These are phyloP conservation scores for Scelioninae gen. 1 DNA, from an alignment of 2,888 invertebrate species.

Conservation along the genomic window DNA sequence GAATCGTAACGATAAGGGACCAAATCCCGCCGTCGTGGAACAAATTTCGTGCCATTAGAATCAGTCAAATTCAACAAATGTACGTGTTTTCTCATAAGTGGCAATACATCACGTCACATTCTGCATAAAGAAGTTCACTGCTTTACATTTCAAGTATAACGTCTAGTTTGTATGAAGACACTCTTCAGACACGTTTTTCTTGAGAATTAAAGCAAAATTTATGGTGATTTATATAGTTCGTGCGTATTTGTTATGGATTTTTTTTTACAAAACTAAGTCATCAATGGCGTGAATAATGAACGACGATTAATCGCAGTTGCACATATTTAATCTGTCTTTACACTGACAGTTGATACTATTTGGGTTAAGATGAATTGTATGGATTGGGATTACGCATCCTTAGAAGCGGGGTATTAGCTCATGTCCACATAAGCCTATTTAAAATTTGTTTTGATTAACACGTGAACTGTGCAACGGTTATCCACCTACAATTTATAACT, in stretches of 20 bases:
- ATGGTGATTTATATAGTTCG: conserved; percentile 42
- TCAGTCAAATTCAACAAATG: conserved; percentile 68
- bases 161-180: conserved; percentile 46
- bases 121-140: conserved; percentile 59
- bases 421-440: conserved; percentile 62
- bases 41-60: conserved; percentile 62
- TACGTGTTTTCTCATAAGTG: conserved; percentile 67
- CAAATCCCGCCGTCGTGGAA: conserved; percentile 46
- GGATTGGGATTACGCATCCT: conserved; percentile 65
- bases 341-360: conserved; percentile 42
- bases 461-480: conserved; percentile 39
- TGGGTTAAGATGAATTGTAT: conserved; percentile 62
- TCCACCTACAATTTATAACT: conserved; percentile 27
- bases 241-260: conserved; percentile 44
- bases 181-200: conserved; percentile 48
- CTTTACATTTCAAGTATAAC: conserved; percentile 62
- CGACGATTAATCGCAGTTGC: conserved; percentile 18
- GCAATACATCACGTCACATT: conserved; percentile 62
- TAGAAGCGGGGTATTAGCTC: conserved; percentile 59
- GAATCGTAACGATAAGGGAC: conserved; percentile 54
- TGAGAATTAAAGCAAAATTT: conserved; percentile 50
- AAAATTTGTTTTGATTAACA: conserved; percentile 66
- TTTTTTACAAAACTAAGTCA: conserved; percentile 23
- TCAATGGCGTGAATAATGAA: background rate
- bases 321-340: conserved; percentile 20